A percentile compares a stretch with the other conserved stretches of the same genome.
Evolutionary conservation across 2,113 vertebrate genomes (phyloP).

Genomic region (Cephalopterus ornatus): DNA sequence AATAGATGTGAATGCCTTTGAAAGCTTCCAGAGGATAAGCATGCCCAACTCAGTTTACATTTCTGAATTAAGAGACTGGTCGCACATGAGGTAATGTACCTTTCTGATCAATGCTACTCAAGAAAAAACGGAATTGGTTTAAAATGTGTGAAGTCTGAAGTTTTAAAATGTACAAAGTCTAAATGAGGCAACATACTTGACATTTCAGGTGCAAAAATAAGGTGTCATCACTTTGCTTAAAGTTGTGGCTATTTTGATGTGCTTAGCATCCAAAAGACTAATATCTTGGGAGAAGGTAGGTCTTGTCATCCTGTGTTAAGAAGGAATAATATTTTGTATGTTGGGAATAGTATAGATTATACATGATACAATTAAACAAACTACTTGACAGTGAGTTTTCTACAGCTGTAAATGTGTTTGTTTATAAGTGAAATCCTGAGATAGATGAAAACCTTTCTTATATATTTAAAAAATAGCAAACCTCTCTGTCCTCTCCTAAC

Average conservation of each 20-base stretch:
- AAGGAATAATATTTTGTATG: background rate
- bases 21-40: background rate
- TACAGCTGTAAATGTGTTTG: background rate
- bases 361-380: background rate
- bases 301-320: background rate
- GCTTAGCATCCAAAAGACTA: background rate
- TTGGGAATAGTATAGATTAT: background rate
- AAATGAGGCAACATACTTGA: background rate
- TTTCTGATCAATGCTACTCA: background rate
- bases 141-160: background rate
- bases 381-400: background rate
- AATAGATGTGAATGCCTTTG: background rate
- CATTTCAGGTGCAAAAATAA: background rate
- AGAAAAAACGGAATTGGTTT: background rate
- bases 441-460: background rate
- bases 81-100: background rate
- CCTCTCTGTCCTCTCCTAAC: background rate
- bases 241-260: background rate
- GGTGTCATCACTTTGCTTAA: fast-evolving
- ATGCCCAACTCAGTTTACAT: background rate
- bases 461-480: background rate
- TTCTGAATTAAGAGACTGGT: background rate
- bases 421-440: background rate
- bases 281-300: background rate
- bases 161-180: background rate